Evolutionary conservation across 1,140 invertebrate genomes (phyloP).

Genomic region (Macrobrachium rosenbergii): DNA sequence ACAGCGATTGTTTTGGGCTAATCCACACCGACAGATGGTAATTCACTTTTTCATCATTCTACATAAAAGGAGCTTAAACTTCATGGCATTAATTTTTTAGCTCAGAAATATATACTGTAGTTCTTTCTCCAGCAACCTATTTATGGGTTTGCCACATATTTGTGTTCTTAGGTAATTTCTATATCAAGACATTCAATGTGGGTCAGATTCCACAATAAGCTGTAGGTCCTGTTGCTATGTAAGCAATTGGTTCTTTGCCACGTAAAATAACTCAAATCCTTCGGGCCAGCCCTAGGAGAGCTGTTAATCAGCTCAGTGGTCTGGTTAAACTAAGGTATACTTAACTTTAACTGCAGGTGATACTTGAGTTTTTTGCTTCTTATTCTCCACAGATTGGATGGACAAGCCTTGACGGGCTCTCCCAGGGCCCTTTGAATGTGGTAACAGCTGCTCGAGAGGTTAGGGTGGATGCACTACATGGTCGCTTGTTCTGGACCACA

Average conservation of each 20-base stretch:
- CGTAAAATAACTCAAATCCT: no score
- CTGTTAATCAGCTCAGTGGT: no score
- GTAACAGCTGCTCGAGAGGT: constrained; percentile 84
- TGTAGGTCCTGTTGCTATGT: no score
- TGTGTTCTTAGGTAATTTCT: background rate
- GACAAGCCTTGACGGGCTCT: constrained; percentile 50
- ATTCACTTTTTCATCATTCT: background rate
- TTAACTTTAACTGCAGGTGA: no score
- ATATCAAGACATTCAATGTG: no score
- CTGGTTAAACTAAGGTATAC: no score
- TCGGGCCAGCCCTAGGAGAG: no score
- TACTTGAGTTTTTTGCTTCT: background rate
- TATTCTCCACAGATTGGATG: constrained; percentile 51
- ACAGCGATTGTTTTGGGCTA: constrained; percentile 90
- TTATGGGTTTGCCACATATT: background rate
- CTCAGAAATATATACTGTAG: no score
- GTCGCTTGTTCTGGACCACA: constrained; percentile 90
- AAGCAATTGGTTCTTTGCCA: no score
- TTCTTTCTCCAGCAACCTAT: no score
- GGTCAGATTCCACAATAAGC: no score
- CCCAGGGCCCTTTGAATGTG: constrained; percentile 77
- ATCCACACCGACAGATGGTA: constrained; percentile 80
- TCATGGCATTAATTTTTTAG: background rate
- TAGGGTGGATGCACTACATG: constrained; percentile 84
- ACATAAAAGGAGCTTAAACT: background rate